Conservation (phyloP, 2,888 invertebrate species). For the Ganaspis brasiliensis region DNA sequence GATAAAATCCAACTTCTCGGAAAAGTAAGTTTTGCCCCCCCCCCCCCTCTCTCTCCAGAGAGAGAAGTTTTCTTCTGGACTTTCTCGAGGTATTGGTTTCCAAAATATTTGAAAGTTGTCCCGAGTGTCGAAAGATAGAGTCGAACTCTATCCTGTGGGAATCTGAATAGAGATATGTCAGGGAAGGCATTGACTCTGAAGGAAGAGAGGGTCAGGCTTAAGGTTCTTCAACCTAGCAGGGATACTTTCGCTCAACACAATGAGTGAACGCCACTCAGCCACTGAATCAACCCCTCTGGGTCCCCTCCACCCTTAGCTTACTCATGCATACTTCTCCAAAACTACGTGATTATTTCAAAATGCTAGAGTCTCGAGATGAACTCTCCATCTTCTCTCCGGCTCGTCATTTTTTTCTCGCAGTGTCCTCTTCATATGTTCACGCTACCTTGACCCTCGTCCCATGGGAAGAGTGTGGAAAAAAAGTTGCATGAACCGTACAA, state of each 20-base stretch:
- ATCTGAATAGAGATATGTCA: slow-evolving; percentile 46
- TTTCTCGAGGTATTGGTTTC: too few relatives aligned
- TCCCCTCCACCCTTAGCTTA: slow-evolving; percentile 52
- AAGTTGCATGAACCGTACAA: slow-evolving; percentile 2
- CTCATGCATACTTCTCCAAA: slow-evolving; percentile 68
- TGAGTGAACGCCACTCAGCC: slow-evolving; percentile 71
- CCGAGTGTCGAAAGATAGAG: not conserved
- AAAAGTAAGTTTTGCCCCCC: not conserved
- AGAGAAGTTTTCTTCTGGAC: not conserved
- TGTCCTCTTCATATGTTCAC: slow-evolving; percentile 23
- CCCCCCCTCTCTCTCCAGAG: not conserved
- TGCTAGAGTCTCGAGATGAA: slow-evolving; percentile 69
- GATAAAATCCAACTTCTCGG: not conserved
- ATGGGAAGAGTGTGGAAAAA: slow-evolving; percentile 9
- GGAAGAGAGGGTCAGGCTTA: slow-evolving; percentile 61
- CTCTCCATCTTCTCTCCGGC: slow-evolving; percentile 41
- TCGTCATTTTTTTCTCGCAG: slow-evolving; percentile 25
- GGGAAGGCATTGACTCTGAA: slow-evolving; percentile 56
- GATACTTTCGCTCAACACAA: slow-evolving; percentile 68
- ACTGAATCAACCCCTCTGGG: slow-evolving; percentile 68
- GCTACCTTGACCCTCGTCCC: slow-evolving; percentile 21
- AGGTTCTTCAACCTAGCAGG: slow-evolving; percentile 64
- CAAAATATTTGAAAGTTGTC: too few relatives aligned
- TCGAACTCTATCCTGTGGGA: not conserved
- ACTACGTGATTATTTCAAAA: slow-evolving; percentile 77